phyloP scores from a whole-genome alignment of 2,797 vertebrate species.

The Emys orbicularis region DNA sequence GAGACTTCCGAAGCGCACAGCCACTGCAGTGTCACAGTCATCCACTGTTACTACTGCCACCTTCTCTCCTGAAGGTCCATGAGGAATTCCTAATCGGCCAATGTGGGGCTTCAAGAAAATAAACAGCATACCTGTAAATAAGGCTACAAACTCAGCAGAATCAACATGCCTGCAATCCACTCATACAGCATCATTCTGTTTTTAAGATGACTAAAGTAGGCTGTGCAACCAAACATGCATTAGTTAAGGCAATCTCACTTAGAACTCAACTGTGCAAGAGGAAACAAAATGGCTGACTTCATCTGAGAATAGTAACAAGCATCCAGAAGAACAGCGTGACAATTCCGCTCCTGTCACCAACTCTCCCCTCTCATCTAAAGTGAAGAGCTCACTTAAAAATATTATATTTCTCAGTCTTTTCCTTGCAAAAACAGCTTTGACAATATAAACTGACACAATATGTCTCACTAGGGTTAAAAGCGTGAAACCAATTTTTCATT shows the following conservation, averaged over 20 bases:
- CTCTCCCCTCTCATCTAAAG: not conserved
- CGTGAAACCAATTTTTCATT: not conserved
- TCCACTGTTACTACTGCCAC: slow-evolving; percentile 97
- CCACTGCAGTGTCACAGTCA: slow-evolving; percentile 95
- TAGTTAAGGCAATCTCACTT: not conserved
- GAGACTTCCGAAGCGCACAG: slow-evolving; percentile 91
- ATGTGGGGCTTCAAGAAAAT: slow-evolving; percentile 91
- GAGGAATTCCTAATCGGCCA: slow-evolving; percentile 91
- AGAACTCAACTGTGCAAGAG: not conserved
- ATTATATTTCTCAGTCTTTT: not conserved
- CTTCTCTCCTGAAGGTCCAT: slow-evolving; percentile 97
- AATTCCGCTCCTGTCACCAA: not conserved
- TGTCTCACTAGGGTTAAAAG: not conserved
- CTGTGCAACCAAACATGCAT: not conserved
- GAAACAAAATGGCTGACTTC: not conserved
- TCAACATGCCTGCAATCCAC: not conserved
- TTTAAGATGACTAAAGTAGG: not conserved
- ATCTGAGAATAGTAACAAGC: not conserved
- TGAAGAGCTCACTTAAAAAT: not conserved
- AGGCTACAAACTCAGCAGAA: fast-evolving
- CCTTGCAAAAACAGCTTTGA: not conserved
- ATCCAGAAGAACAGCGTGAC: not conserved
- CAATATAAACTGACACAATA: not conserved
- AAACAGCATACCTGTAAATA: not conserved
- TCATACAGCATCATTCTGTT: not conserved